phyloP scores from a whole-genome alignment of 2,113 vertebrate species.

The Sardina pilchardus region DNA sequence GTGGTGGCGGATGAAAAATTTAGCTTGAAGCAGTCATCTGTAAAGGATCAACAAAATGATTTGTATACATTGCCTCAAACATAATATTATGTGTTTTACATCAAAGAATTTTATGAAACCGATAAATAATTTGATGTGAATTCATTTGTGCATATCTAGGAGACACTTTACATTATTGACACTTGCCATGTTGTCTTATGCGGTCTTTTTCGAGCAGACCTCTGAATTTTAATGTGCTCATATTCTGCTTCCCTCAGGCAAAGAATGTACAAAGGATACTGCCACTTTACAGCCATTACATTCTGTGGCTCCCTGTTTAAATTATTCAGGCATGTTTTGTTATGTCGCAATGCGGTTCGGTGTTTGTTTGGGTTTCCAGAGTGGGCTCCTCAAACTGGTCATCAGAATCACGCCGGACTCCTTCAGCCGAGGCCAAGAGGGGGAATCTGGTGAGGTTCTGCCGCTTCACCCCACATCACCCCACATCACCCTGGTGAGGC shows the following conservation, averaged over 20 bases:
- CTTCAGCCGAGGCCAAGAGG: not conserved
- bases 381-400: not conserved
- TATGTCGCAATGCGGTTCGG: not conserved
- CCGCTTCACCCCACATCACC: slow-evolving; percentile 26
- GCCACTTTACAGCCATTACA: slow-evolving; percentile 22
- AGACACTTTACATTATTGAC: slow-evolving; percentile 6
- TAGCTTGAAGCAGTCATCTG: not conserved
- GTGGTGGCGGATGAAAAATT: not conserved
- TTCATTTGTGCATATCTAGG: not conserved
- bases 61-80: not conserved
- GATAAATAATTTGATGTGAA: not conserved
- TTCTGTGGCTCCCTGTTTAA: not conserved
- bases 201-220: not conserved
- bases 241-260: not conserved
- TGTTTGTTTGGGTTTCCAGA: slow-evolving; percentile 20
- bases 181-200: not conserved
- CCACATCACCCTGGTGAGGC: not conserved
- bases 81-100: not conserved
- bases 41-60: not conserved
- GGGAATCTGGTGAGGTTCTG: not conserved
- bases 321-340: not conserved
- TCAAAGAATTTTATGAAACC: not conserved
- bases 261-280: slow-evolving; percentile 4
- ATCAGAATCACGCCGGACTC: not conserved
- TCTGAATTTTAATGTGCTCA: not conserved